These are phyloP conservation scores for Cebuella pygmaea DNA, from an alignment of 2,797 vertebrate genomes.

Conservation along the genomic window DNA sequence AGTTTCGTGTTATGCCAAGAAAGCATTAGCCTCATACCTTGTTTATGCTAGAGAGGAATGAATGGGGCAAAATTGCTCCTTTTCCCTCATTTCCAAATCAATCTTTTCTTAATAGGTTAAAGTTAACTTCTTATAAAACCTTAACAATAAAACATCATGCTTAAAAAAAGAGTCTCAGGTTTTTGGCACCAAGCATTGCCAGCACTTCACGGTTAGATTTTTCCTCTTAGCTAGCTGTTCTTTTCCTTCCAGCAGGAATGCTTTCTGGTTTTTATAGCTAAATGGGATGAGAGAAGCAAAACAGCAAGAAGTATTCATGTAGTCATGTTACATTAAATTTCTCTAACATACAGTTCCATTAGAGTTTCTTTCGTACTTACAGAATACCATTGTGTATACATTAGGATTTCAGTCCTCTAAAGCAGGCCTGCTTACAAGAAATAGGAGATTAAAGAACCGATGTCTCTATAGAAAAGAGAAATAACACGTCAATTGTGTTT, in stretches of 20 bases:
- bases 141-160: constrained; percentile 55
- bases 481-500: constrained; percentile 85
- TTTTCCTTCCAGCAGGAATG: constrained; percentile 72
- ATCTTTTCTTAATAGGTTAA: constrained; percentile 76
- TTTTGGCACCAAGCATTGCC: constrained; percentile 68
- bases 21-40: constrained; percentile 52
- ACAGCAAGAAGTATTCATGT: constrained; percentile 75
- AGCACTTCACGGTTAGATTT: constrained; percentile 70
- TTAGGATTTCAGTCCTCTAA: constrained; percentile 71
- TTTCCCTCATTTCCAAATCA: constrained; percentile 70
- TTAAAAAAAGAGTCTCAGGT: constrained; percentile 67
- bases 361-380: constrained; percentile 62
- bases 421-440: constrained; percentile 77
- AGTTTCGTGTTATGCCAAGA: constrained; percentile 75
- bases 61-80: constrained; percentile 55
- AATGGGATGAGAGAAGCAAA: constrained; percentile 73
- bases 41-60: constrained; percentile 62
- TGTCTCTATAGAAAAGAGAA: constrained; percentile 83
- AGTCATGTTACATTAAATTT: constrained; percentile 69
- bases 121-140: constrained; percentile 65
- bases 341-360: constrained; percentile 69
- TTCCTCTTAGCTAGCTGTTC: constrained; percentile 67
- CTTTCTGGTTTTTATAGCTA: constrained; percentile 77
- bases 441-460: constrained; percentile 81
- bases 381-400: constrained; percentile 77